Evolutionary conservation across 2,888 invertebrate genomes (phyloP), one percentile per base, ranked within the genome.

Genomic region (Seira sanloemensis): DNA sequence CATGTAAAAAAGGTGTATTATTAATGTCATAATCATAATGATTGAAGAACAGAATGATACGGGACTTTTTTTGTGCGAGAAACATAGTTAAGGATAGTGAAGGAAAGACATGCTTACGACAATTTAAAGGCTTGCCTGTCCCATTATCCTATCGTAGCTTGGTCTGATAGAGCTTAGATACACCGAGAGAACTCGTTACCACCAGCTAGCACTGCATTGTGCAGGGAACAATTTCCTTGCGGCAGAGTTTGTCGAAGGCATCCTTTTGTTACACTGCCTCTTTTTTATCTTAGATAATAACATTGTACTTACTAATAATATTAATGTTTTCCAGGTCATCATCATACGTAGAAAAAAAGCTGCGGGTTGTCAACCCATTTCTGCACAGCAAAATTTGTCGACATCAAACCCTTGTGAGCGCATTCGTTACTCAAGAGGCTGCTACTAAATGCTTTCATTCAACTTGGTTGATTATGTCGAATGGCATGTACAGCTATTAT

Each of bases 341-440:
- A 50, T 50, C 50, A 50, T 50, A 50, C 16, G 16, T 50, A 12
- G 16, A 46, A 25, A 50, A 54, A 9, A 25, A 68, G 68, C 77
- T 27, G n/a, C 77, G 68, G 76, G 77, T 54, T 68, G 77, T 77
- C 77, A 68, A 26, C 77, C 26, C 50, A 18, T 16, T 50, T 2
- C 50, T 50, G 5, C 50, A 12, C 16, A 50, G 2, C 16, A 12
- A n/a, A 7, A 50, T 50, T 50, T 50, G 50, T 50, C 50, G 12
- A 16, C 50, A 7, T 50, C 50, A 50, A n/a, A 50, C 16, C 16
- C 16, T 50, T n/a, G n/a, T n/a, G n/a, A n/a, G n/a, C n/a, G n/a
- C n/a, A n/a, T n/a, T 37, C 50, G 50, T 12, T 50, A 50, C 2
- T 50, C 50, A n/a, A n/a, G n/a, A 50, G 5, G 50, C 12, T 50